Conservation (phyloP, 2,113 vertebrate species). For the Bos javanicus region DNA sequence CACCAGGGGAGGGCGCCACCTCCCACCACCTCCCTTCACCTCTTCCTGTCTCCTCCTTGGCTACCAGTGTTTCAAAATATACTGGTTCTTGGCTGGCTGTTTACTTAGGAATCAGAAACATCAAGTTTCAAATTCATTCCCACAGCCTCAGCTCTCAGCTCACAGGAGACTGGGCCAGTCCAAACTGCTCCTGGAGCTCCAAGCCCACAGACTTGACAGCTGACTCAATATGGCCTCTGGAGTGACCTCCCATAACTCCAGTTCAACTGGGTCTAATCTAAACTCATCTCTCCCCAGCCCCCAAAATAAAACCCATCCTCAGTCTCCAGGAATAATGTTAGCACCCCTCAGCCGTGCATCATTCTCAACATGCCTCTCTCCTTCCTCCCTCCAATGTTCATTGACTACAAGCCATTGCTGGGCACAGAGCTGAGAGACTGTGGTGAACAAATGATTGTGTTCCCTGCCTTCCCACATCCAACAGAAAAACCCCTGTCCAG, state of each 20-base stretch:
- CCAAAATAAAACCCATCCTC: background rate
- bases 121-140: slow-evolving; percentile 59
- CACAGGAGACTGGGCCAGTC: slow-evolving; percentile 26
- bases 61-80: slow-evolving; percentile 62
- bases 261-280: background rate
- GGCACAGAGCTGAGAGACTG: background rate
- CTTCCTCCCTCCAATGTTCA: background rate
- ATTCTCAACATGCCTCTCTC: background rate
- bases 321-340: background rate
- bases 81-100: slow-evolving; percentile 44
- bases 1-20: slow-evolving; percentile 4
- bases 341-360: background rate
- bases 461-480: background rate
- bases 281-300: background rate
- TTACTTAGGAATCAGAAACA: slow-evolving; percentile 64
- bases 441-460: background rate
- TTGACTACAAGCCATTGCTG: background rate
- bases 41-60: slow-evolving; percentile 53
- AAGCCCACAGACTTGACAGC: background rate
- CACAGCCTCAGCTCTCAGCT: slow-evolving; percentile 35
- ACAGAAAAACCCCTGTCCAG: background rate
- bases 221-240: background rate
- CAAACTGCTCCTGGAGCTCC: slow-evolving; percentile 51
- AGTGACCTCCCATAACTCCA: background rate
- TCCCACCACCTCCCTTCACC: slow-evolving; percentile 23